Evolutionary conservation across 2,888 invertebrate genomes (phyloP).

Genomic region (Macrosiphum euphorbiae): DNA sequence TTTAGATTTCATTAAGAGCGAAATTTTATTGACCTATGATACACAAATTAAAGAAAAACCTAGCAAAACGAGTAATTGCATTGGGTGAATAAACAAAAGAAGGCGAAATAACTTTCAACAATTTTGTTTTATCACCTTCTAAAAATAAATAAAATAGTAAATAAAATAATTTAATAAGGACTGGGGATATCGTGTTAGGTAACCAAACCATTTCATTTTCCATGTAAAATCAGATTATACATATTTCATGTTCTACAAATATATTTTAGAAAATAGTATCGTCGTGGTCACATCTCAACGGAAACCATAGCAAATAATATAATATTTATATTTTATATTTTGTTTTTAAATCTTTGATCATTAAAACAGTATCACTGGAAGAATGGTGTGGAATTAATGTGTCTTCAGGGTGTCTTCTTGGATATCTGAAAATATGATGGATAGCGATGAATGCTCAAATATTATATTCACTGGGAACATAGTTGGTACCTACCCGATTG

Average conservation of each 20-base stretch:
- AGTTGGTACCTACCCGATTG: neutral
- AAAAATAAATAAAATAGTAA: neutral
- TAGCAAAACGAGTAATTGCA: neutral
- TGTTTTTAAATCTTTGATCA: neutral
- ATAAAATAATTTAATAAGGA: conserved; percentile 9
- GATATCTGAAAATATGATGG: conserved; percentile 19
- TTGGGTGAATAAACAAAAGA: neutral
- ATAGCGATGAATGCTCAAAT: conserved; percentile 14
- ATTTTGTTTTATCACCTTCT: neutral
- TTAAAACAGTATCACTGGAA: neutral
- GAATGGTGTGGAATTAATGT: neutral
- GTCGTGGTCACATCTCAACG: neutral
- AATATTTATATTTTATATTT: too few species aligned
- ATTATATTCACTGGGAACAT: neutral
- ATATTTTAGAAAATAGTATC: neutral
- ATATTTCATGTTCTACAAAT: neutral
- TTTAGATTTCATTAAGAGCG: neutral
- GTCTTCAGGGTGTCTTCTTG: conserved; percentile 30
- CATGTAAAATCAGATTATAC: neutral
- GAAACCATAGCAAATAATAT: neutral
- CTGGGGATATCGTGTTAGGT: neutral
- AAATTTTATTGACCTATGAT: neutral
- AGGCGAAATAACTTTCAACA: neutral
- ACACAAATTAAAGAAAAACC: neutral
- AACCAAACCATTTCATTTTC: neutral